A percentile compares a stretch with the other conserved stretches of the same genome.
Conservation (phyloP, 1,140 invertebrate genomes). For the Trichogramma pretiosum region DNA sequence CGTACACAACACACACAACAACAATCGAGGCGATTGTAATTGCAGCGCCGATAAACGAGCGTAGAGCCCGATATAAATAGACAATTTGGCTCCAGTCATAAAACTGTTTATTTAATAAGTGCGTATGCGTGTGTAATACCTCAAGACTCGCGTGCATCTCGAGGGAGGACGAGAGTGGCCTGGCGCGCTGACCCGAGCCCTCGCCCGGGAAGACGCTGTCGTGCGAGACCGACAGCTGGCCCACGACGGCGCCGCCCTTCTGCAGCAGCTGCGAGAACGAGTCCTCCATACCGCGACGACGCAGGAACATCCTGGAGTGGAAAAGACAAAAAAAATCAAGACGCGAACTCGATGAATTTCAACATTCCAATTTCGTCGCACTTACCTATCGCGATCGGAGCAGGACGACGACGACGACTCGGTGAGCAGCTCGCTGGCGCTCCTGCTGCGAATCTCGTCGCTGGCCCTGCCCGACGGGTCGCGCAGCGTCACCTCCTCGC, state of each 20-base stretch:
- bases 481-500: slow-evolving; percentile 38
- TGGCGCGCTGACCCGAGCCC: slow-evolving; percentile 36
- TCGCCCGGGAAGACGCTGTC: slow-evolving; percentile 68
- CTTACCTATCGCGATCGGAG: slow-evolving; percentile 14
- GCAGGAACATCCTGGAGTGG: slow-evolving; percentile 32
- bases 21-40: too few species aligned
- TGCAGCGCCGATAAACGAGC: too few species aligned
- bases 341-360: too few species aligned
- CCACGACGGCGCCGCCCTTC: slow-evolving; percentile 32
- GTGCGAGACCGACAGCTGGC: slow-evolving; percentile 61
- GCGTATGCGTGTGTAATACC: too few species aligned
- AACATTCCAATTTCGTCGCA: too few species aligned
- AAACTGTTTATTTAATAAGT: too few species aligned
- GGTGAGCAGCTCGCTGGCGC: slow-evolving; percentile 58
- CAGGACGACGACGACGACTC: too few species aligned
- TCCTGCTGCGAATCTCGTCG: slow-evolving; percentile 55
- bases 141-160: slow-evolving; percentile 34
- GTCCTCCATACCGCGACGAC: slow-evolving; percentile 31
- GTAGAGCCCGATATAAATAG: too few species aligned
- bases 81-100: too few species aligned
- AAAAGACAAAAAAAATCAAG: slow-evolving; percentile 17
- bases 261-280: slow-evolving; percentile 33
- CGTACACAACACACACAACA: too few species aligned
- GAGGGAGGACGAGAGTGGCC: slow-evolving; percentile 37
- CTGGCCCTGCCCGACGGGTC: slow-evolving; percentile 36